These are phyloP conservation scores for Tamias sibiricus DNA, from an alignment of 2,113 vertebrate genomes.

Conservation along the genomic window DNA sequence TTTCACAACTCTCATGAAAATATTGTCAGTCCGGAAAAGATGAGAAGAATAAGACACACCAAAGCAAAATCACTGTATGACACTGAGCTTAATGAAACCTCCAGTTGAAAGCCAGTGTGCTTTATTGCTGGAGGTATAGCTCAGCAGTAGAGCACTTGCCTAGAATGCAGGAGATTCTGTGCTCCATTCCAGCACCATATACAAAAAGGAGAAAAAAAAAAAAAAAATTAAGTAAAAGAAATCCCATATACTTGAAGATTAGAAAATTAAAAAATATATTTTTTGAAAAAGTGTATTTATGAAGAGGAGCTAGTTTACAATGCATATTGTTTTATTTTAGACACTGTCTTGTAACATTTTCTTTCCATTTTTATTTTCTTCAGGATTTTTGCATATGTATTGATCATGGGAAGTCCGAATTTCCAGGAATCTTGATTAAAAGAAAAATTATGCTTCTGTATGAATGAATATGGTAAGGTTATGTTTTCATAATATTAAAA, in stretches of 20 bases:
- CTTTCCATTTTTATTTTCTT: not conserved
- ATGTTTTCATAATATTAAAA: not conserved
- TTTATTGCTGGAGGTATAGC: not conserved
- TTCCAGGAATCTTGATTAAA: not conserved
- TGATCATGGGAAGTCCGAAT: not conserved
- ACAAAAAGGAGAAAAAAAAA: not conserved
- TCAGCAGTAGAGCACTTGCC: not conserved
- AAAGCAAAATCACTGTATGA: not conserved
- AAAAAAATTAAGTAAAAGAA: not conserved
- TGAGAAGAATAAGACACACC: not conserved
- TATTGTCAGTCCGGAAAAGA: not conserved
- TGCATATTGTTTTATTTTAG: not conserved
- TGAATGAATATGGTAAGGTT: not conserved
- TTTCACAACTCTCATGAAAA: constrained; percentile 5
- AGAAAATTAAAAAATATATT: not conserved
- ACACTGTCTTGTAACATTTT: not conserved
- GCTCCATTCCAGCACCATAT: not conserved
- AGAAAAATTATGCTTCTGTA: not conserved
- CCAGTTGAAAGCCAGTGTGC: not conserved
- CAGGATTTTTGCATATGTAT: not conserved
- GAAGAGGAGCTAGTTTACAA: not conserved
- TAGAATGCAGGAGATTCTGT: not conserved
- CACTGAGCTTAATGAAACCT: not conserved
- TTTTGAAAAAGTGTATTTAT: not conserved
- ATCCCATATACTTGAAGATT: not conserved